phyloP scores from a whole-genome alignment of 2,888 invertebrate genomes.

The Aproaerema taeniolella region DNA sequence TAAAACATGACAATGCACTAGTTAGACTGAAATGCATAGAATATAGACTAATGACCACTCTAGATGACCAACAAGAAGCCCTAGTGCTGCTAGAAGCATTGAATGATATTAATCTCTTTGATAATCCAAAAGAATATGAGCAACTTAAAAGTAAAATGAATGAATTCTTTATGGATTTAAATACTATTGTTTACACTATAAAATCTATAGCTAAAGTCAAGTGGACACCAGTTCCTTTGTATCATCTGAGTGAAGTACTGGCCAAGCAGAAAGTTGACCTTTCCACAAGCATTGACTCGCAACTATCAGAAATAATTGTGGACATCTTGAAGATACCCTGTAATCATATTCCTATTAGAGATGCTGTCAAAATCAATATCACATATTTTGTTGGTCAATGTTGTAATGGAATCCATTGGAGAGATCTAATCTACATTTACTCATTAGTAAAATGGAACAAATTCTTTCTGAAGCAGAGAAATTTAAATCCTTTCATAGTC shows the following conservation, averaged over 20 bases:
- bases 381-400: slow-evolving; percentile 23
- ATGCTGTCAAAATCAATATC: slow-evolving; percentile 42
- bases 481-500: slow-evolving; percentile 28
- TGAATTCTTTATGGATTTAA: slow-evolving; percentile 27
- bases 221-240: slow-evolving; percentile 61
- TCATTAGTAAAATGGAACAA: slow-evolving; percentile 30
- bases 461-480: slow-evolving; percentile 15
- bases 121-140: slow-evolving; percentile 30
- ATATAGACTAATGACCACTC: slow-evolving; percentile 39
- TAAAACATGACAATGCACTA: slow-evolving; percentile 58
- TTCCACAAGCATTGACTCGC: slow-evolving; percentile 15
- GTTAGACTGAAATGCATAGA: slow-evolving; percentile 54
- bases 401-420: slow-evolving; percentile 38
- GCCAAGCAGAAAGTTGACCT: slow-evolving; percentile 26
- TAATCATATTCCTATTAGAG: slow-evolving; percentile 52
- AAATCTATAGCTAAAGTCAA: slow-evolving; percentile 44
- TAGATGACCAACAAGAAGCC: slow-evolving; percentile 39
- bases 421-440: slow-evolving; percentile 35
- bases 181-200: slow-evolving; percentile 35
- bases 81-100: slow-evolving; percentile 45
- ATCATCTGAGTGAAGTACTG: slow-evolving; percentile 42
- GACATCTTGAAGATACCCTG: slow-evolving; percentile 51
- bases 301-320: slow-evolving; percentile 26
- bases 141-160: slow-evolving; percentile 32
- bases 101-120: slow-evolving; percentile 56